These are phyloP conservation scores for Pomacea maculata DNA, from an alignment of 1,140 invertebrate genomes.

Conservation along the genomic window DNA sequence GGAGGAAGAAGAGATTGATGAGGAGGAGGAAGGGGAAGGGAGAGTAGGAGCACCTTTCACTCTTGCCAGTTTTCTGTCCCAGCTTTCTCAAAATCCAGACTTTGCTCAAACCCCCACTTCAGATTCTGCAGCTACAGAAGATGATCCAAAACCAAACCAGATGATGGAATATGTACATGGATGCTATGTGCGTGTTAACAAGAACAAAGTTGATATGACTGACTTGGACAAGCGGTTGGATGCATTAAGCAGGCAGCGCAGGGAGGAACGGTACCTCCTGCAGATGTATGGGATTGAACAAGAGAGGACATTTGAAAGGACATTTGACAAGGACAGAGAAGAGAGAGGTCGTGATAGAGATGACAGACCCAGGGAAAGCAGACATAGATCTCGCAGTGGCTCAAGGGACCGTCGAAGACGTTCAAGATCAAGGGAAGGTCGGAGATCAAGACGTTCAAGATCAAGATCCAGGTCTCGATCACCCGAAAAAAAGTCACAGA, in stretches of 20 bases:
- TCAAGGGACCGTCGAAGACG: constrained; percentile 29
- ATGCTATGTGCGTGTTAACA: constrained; percentile 7
- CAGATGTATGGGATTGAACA: not conserved
- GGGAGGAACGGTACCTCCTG: constrained; percentile 9
- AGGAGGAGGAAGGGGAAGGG: not conserved
- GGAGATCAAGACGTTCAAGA: constrained; percentile 31
- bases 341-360: constrained; percentile 23
- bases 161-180: not conserved
- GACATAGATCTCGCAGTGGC: constrained; percentile 16
- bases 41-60: not conserved
- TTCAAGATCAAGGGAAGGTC: constrained; percentile 31
- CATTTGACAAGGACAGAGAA: constrained; percentile 26
- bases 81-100: constrained; percentile 35
- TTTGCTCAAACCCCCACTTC: not conserved
- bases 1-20: not conserved
- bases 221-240: not conserved
- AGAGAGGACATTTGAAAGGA: not conserved
- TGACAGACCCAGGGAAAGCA: constrained; percentile 28
- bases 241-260: not conserved
- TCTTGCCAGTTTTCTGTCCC: constrained; percentile 41
- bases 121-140: not conserved
- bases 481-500: not conserved
- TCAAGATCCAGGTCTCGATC: constrained; percentile 11
- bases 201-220: not conserved
- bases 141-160: not conserved